Evolutionary conservation across 2,113 vertebrate genomes (phyloP), one percentile per base, ranked within the genome.

Genomic region (Anolis carolinensis): DNA sequence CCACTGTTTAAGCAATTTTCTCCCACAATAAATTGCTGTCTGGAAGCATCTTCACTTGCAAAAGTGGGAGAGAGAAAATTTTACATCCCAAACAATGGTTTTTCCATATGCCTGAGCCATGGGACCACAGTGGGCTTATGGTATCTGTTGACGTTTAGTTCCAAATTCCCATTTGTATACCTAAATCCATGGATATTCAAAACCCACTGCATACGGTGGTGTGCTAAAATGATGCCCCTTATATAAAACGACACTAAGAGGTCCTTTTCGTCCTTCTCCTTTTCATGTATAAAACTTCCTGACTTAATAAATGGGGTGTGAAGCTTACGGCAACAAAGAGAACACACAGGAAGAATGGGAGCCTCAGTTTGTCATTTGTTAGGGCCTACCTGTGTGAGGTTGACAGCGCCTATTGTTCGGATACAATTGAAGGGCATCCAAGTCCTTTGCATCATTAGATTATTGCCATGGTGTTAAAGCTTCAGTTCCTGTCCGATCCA

Each of bases 381-480:
- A 70, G 63, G 91, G 82, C 89, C 90, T 92, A 2, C 70, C 87
- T 34, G 89, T 83, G 80, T 91, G 88, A 75, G 36, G 55, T 65
- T 90, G 90, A 90, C 87, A 93, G 90, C 86, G 73, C 72, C 90
- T 85, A 92, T 95, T 96, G 94, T 94, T 93, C 92, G 67, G 82
- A 73, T 84, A 76, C 87, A 92, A 71, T 86, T 91, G 94, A 94
- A 91, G 88, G 84, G 76, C 89, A 81, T 93, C 89, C 93, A 95
- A 91, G 91, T 88, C 92, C 79, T 95, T 91, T 93, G 90, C 93
- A 93, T 95, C 92, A 83, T 94, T 94, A 93, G 94, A 94, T 94
- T 95, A 94, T 94, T 90, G 79, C 94, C 91, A 92, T 91, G 92
- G 92, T 75, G 44, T 93, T 76, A 0, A 0, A 82, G 81, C 91